These are phyloP conservation scores for Dryobotodes eremita DNA, from an alignment of 2,888 invertebrate species.

Conservation along the genomic window DNA sequence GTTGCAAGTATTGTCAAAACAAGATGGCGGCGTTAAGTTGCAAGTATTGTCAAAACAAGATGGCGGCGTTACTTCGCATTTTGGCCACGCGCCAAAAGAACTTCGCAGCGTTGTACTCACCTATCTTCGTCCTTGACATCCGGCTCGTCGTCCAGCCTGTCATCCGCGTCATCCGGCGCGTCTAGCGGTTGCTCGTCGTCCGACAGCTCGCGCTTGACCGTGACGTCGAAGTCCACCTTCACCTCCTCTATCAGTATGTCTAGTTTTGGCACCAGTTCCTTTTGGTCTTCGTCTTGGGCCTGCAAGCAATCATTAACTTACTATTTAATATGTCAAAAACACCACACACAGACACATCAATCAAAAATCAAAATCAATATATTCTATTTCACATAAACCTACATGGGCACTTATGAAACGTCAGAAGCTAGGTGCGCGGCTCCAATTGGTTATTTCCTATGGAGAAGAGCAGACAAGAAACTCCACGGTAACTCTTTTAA, in stretches of 20 bases:
- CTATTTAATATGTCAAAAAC: too few relatives aligned
- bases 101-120: slow-evolving; percentile 37
- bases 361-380: too few relatives aligned
- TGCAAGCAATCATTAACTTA: slow-evolving; percentile 12
- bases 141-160: neutral
- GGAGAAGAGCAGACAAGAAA: too few relatives aligned
- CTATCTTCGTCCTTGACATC: slow-evolving; percentile 53
- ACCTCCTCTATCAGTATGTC: slow-evolving; percentile 65
- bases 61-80: neutral
- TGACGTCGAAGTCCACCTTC: slow-evolving; percentile 41
- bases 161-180: neutral
- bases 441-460: too few relatives aligned
- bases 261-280: slow-evolving; percentile 36
- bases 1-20: too few relatives aligned
- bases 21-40: too few relatives aligned
- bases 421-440: too few relatives aligned
- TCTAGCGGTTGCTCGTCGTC: slow-evolving; percentile 27
- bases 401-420: too few relatives aligned
- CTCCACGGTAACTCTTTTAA: too few relatives aligned
- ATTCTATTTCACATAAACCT: too few relatives aligned
- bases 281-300: slow-evolving; percentile 48
- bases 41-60: too few relatives aligned
- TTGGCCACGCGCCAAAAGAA: neutral
- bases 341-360: too few relatives aligned
- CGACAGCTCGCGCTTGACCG: slow-evolving; percentile 52